phyloP scores from a whole-genome alignment of 2,888 invertebrate species.

The Synergus japonicus region DNA sequence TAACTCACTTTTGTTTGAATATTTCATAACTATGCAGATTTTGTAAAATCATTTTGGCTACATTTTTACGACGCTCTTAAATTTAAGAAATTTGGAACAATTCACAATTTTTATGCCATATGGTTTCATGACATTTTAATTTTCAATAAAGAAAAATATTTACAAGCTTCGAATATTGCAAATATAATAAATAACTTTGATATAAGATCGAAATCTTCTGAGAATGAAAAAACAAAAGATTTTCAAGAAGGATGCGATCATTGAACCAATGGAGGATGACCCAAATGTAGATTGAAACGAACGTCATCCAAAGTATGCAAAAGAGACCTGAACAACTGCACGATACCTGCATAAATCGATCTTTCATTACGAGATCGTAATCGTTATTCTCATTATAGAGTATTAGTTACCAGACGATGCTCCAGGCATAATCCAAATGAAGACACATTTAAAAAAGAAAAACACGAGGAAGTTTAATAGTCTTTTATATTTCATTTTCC shows the following conservation, averaged over 20 bases:
- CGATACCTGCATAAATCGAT: constrained; percentile 48
- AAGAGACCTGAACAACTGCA: constrained; percentile 49
- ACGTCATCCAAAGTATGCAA: constrained; percentile 45
- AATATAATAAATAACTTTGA: background rate
- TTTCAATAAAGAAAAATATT: too few species aligned
- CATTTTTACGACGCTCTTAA: too few species aligned
- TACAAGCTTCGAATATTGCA: too few species aligned
- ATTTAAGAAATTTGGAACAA: too few species aligned
- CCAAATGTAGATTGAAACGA: constrained; percentile 47
- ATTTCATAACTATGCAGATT: background rate
- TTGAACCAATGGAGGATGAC: constrained; percentile 42
- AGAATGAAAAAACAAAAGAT: background rate
- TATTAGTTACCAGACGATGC: background rate
- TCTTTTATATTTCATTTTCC: background rate
- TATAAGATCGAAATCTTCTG: background rate
- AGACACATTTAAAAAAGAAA: background rate
- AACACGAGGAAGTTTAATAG: background rate
- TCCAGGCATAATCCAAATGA: background rate
- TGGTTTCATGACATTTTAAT: too few species aligned
- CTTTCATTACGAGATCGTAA: background rate
- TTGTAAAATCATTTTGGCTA: too few species aligned
- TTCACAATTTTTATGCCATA: too few species aligned
- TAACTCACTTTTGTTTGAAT: background rate
- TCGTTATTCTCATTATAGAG: background rate
- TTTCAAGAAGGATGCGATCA: background rate